Evolutionary conservation across 2,888 invertebrate species (phyloP).

Genomic region (Netelia melanura): DNA sequence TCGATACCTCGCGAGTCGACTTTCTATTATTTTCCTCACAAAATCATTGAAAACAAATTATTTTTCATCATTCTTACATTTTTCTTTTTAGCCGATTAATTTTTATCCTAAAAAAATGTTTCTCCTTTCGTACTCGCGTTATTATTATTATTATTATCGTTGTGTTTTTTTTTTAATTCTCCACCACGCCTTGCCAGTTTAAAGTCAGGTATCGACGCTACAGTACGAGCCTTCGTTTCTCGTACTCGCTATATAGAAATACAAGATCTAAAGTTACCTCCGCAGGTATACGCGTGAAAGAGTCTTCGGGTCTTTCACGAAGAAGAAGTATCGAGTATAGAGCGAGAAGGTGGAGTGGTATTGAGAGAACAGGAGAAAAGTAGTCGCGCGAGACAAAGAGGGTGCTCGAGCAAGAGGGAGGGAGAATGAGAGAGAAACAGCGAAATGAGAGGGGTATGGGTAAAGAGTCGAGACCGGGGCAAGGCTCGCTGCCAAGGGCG

Average conservation of each 20-base stretch:
- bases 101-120: neutral
- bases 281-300: constrained; percentile 12
- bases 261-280: neutral
- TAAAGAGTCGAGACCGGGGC: constrained; percentile 71
- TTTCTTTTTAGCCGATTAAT: neutral
- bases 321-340: constrained; percentile 17
- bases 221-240: neutral
- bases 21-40: constrained; percentile 14
- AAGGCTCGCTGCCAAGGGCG: constrained; percentile 79
- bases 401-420: constrained; percentile 14
- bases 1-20: constrained; percentile 42
- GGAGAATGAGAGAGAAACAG: constrained; percentile 8
- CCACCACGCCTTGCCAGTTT: neutral
- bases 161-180: neutral
- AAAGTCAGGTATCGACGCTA: neutral
- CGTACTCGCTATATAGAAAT: neutral
- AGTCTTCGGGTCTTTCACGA: constrained; percentile 16
- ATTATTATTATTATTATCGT: neutral
- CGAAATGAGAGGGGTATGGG: constrained; percentile 37
- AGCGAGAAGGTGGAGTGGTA: constrained; percentile 35
- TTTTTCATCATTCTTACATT: neutral
- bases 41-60: neutral
- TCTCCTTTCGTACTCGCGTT: neutral
- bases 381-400: constrained; percentile 52
- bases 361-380: constrained; percentile 15